A percentile compares a stretch with the other conserved stretches of the same genome.
phyloP scores from a whole-genome alignment of 2,113 vertebrate species.

The Rhinolophus ferrumequinum region DNA sequence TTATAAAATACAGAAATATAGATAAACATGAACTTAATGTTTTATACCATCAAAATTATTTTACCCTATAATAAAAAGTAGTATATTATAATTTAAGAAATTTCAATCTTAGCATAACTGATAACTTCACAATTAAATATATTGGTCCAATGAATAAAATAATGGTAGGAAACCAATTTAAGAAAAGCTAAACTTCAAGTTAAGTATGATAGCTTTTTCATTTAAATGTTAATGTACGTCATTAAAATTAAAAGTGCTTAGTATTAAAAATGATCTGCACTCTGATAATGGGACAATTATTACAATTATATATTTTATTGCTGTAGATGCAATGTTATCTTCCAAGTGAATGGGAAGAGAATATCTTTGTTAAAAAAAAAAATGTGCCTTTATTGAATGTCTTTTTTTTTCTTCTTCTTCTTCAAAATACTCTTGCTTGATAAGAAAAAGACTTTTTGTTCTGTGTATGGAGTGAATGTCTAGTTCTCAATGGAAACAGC shows the following conservation, averaged over 20 bases:
- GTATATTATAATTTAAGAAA: background rate
- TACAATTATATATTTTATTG: background rate
- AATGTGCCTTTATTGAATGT: background rate
- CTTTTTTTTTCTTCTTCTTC: background rate
- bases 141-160: slow-evolving; percentile 9
- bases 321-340: background rate
- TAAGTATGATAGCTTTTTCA: background rate
- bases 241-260: background rate
- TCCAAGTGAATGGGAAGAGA: background rate
- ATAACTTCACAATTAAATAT: slow-evolving; percentile 16
- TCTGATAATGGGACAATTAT: background rate
- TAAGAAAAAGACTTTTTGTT: background rate
- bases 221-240: background rate
- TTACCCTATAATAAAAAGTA: background rate
- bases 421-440: background rate
- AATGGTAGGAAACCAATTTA: background rate
- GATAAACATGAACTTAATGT: background rate
- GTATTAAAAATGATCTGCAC: background rate
- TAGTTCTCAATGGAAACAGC: background rate
- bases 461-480: background rate
- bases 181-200: background rate
- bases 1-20: background rate
- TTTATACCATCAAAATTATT: background rate
- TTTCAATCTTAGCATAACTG: background rate
- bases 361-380: background rate